Percentiles rank a stretch among this genome's conserved stretches.
These are phyloP conservation scores for Huso huso DNA, from an alignment of 2,797 vertebrate genomes.

Conservation along the genomic window DNA sequence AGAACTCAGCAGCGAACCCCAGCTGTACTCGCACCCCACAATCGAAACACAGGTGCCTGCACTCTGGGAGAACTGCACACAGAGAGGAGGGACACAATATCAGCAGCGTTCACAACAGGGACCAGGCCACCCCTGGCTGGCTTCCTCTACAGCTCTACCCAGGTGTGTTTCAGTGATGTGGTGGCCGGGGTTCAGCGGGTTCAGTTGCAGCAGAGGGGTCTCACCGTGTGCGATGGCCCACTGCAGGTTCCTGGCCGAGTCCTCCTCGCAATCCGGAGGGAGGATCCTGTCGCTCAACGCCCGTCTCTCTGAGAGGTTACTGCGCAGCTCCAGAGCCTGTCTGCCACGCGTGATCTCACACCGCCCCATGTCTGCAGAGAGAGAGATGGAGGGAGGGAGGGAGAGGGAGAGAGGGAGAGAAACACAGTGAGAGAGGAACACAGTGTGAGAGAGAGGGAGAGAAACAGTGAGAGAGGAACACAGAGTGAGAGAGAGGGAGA, in stretches of 20 bases:
- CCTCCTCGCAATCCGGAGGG: slow-evolving; percentile 32
- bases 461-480: neutral
- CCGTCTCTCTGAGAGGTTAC: slow-evolving; percentile 74
- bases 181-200: neutral
- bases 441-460: neutral
- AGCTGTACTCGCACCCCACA: slow-evolving; percentile 71
- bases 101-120: neutral
- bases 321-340: slow-evolving; percentile 78
- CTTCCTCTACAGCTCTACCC: neutral
- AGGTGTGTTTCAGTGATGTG: neutral
- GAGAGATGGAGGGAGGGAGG: neutral
- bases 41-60: slow-evolving; percentile 57
- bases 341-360: slow-evolving; percentile 64
- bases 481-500: too few species aligned
- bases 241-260: slow-evolving; percentile 70
- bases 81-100: neutral
- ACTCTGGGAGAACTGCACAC: slow-evolving; percentile 60
- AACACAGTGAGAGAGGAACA: neutral
- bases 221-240: slow-evolving; percentile 76
- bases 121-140: neutral
- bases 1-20: slow-evolving; percentile 79
- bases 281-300: slow-evolving; percentile 65
- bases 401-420: neutral
- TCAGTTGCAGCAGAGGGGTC: slow-evolving; percentile 5
- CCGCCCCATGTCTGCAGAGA: slow-evolving; percentile 67